Evolutionary conservation across 2,797 vertebrate genomes (phyloP), one percentile per base, ranked within the genome.

Genomic region (Arrhamphus sclerolepis): DNA sequence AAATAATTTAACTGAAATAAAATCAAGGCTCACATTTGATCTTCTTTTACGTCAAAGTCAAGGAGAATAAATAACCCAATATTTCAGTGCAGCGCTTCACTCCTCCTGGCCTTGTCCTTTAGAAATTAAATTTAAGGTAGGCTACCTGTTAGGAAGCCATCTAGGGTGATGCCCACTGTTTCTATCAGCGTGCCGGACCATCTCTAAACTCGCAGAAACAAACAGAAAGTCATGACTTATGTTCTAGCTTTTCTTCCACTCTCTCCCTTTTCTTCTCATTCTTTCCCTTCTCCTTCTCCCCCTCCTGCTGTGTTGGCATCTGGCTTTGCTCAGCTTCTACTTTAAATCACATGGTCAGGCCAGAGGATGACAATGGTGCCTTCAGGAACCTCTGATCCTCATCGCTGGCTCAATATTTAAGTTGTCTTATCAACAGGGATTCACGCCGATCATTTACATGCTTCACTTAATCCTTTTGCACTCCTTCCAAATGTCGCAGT

Each of bases 331-430:
- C 28, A 18, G 52, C 62, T 77, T 66, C 46, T 34, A 26, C 24
- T 26, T 84, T 31, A 8, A 55, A 70, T 89, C 87, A 92, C 85
- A 83, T 91, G 89, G 49, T 47, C 54, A 50, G 19, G 4, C 2
- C 20, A 34, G 4, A 17, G 17, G 26, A 43, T 39, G 57, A 14
- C 16, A 11, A 40, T 54, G 86, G 7, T 75, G 79, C 77, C 3
- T 87, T 89, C 79, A 86, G 0, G 54, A 24, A 14, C 62, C 42
- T 50, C 16, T 26, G 18, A 11, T 8, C 49, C 62, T 44, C 4
- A 2, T 53, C 14, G 3, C 28, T 48, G 0, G 14, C 6, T 17
- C 7, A 26, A n/a, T n/a, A n/a, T n/a, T n/a, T n/a, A n/a, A n/a
- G n/a, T n/a, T n/a, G n/a, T n/a, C n/a, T n/a, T n/a, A n/a, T n/a